These are phyloP conservation scores for Struthio camelus DNA, from an alignment of 2,113 vertebrate species.

Conservation along the genomic window DNA sequence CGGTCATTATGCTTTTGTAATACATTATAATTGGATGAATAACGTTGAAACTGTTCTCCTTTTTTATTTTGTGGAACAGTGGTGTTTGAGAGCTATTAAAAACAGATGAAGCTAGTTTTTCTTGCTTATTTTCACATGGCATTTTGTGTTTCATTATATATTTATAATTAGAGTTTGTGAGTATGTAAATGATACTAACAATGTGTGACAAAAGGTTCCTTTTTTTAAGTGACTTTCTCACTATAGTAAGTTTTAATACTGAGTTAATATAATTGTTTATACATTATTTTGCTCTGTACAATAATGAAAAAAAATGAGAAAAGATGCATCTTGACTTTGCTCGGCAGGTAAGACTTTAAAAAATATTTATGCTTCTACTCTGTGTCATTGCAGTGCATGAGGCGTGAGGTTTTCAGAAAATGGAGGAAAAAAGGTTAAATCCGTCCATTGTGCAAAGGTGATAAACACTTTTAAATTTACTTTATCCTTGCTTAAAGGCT, in stretches of 20 bases:
- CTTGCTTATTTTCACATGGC: not conserved
- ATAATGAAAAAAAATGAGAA: not conserved
- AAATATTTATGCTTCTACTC: not conserved
- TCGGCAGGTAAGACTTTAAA: not conserved
- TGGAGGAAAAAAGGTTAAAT: not conserved
- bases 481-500: not conserved
- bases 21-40: not conserved
- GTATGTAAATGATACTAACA: not conserved
- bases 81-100: not conserved
- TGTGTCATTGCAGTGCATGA: not conserved
- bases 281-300: not conserved
- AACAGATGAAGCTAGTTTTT: not conserved
- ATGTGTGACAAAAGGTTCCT: not conserved
- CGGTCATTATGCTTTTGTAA: conserved; percentile 5
- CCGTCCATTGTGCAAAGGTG: not conserved
- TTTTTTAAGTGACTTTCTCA: not conserved
- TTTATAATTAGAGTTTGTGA: not conserved
- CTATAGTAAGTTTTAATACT: not conserved
- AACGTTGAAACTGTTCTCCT: not conserved
- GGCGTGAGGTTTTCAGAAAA: not conserved
- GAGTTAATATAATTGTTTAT: not conserved
- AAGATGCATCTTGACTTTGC: not conserved
- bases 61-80: not conserved
- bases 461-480: not conserved
- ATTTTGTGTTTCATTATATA: not conserved